Evolutionary conservation across 2,113 vertebrate species (phyloP).

Genomic region (Phrynocephalus versicolor): DNA sequence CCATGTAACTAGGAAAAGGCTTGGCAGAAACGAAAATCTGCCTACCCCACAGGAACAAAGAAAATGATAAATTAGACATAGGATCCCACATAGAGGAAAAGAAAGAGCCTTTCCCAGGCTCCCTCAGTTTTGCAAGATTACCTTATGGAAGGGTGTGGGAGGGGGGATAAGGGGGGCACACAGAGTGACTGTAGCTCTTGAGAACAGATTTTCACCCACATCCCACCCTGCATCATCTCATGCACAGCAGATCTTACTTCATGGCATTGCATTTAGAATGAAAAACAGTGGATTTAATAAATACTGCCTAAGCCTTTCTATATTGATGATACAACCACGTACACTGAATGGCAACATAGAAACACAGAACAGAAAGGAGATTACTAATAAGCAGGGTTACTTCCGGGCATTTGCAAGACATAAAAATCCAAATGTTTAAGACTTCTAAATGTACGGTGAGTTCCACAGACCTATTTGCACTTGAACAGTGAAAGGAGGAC

Average conservation of each 20-base stretch:
- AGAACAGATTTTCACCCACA: neutral
- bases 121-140: neutral
- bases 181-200: neutral
- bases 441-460: neutral
- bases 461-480: neutral
- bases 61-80: neutral
- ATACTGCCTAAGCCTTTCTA: neutral
- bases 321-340: neutral
- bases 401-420: neutral
- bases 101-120: neutral
- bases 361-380: neutral
- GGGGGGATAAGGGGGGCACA: neutral
- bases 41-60: no score
- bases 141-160: neutral
- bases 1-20: neutral
- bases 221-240: neutral
- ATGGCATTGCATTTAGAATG: accelerated
- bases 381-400: neutral
- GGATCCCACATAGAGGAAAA: neutral
- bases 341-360: neutral
- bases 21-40: neutral
- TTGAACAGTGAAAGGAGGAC: neutral
- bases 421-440: neutral
- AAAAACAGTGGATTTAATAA: neutral
- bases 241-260: neutral